These are phyloP conservation scores for Propsilocerus akamusi DNA, from an alignment of 1,140 invertebrate species.

Conservation along the genomic window DNA sequence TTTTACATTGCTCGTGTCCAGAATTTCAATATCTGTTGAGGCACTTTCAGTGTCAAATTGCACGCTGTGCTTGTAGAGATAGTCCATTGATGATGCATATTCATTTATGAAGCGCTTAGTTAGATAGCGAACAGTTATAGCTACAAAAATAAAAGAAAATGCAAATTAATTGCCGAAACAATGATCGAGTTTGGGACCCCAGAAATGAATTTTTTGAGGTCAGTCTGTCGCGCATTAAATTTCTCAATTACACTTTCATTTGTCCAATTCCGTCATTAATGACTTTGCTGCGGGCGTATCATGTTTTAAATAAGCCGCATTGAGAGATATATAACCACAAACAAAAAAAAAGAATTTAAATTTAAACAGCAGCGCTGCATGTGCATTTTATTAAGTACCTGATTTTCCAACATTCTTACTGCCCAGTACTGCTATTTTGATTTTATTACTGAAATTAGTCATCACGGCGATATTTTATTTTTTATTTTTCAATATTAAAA, in stretches of 20 bases:
- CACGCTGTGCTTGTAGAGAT: slow-evolving; percentile 56
- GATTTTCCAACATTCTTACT: slow-evolving; percentile 48
- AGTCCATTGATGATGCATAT: slow-evolving; percentile 32
- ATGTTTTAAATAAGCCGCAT: neutral
- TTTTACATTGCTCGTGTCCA: slow-evolving; percentile 66
- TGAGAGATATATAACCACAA: neutral
- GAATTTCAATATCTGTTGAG: slow-evolving; percentile 47
- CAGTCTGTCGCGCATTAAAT: neutral
- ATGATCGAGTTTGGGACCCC: neutral
- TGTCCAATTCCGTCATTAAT: neutral
- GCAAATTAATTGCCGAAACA: neutral
- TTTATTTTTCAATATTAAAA: too few species aligned
- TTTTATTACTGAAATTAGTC: slow-evolving; percentile 40
- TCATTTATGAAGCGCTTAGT: slow-evolving; percentile 5
- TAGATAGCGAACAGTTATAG: slow-evolving; percentile 4
- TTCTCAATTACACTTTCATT: neutral
- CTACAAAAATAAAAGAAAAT: neutral
- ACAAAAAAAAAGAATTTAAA: neutral
- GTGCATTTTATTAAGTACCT: slow-evolving; percentile 21
- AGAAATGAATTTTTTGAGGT: neutral
- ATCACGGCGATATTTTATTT: too few species aligned
- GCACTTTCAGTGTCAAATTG: slow-evolving; percentile 58
- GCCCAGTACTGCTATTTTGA: slow-evolving; percentile 48
- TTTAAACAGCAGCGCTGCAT: neutral
- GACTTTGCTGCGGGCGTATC: neutral